A percentile compares a stretch with the other conserved stretches of the same genome.
phyloP scores from a whole-genome alignment of 2,797 vertebrate genomes.

The Lophotriccus pileatus region DNA sequence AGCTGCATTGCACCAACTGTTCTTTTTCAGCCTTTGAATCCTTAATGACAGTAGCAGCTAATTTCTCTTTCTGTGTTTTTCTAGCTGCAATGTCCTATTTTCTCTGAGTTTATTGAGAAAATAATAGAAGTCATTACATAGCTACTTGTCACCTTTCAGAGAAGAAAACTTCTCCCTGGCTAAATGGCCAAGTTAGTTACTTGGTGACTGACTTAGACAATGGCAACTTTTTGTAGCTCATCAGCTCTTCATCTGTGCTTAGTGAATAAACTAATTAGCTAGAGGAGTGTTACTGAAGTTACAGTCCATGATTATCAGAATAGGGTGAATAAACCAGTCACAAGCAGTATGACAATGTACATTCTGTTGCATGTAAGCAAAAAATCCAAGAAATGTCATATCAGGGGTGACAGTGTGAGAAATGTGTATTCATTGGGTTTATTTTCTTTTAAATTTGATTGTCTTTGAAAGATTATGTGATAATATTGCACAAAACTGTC shows the following conservation, averaged over 20 bases:
- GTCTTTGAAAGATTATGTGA: not conserved
- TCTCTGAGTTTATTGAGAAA: constrained; percentile 47
- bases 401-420: not conserved
- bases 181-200: constrained; percentile 36
- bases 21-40: constrained; percentile 70
- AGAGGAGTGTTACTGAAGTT: not conserved
- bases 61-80: constrained; percentile 54
- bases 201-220: constrained; percentile 37
- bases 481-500: not conserved
- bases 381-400: not conserved
- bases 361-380: not conserved
- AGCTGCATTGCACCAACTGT: constrained; percentile 76
- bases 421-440: not conserved
- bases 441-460: not conserved
- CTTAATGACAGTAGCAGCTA: constrained; percentile 65
- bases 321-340: not conserved
- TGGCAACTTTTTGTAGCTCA: constrained; percentile 27
- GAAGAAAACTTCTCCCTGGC: constrained; percentile 28
- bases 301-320: not conserved
- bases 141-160: constrained; percentile 61
- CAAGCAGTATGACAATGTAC: not conserved
- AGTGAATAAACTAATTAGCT: not conserved
- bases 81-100: constrained; percentile 42
- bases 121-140: constrained; percentile 59
- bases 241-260: constrained; percentile 5